Evolutionary conservation across 2,113 vertebrate genomes (phyloP).

Genomic region (Vulpes ferrilata): DNA sequence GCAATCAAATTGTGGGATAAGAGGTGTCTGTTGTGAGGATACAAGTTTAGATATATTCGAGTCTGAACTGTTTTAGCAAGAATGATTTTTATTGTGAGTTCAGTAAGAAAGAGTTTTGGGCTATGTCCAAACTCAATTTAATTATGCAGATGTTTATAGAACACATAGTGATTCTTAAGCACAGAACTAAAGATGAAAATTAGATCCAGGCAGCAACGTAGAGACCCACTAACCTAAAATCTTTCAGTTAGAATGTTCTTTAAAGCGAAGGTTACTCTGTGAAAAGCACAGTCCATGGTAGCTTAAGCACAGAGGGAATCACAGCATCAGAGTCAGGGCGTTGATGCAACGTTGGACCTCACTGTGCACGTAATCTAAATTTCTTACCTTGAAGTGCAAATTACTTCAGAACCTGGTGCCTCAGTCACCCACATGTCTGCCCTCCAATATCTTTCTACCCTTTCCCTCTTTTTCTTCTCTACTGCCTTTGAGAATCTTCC

Average conservation of each 20-base stretch:
- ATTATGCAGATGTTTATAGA: neutral
- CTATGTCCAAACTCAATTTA: neutral
- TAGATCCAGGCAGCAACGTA: neutral
- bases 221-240: neutral
- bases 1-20: neutral
- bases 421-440: neutral
- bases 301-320: neutral
- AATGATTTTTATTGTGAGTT: neutral
- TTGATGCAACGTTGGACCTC: neutral
- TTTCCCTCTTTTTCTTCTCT: neutral
- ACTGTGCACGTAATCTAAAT: neutral
- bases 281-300: neutral
- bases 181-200: neutral
- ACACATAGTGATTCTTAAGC: neutral
- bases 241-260: neutral
- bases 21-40: neutral
- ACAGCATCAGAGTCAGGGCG: neutral
- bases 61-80: neutral
- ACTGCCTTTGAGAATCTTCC: neutral
- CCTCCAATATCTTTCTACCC: accelerated
- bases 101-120: neutral
- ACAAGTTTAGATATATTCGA: neutral
- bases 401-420: neutral
- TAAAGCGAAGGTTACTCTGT: neutral
- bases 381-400: neutral